Base-by-base conservation (phyloP, 2,888 invertebrate genomes). In the Sylvicola fuscatus region DNA sequence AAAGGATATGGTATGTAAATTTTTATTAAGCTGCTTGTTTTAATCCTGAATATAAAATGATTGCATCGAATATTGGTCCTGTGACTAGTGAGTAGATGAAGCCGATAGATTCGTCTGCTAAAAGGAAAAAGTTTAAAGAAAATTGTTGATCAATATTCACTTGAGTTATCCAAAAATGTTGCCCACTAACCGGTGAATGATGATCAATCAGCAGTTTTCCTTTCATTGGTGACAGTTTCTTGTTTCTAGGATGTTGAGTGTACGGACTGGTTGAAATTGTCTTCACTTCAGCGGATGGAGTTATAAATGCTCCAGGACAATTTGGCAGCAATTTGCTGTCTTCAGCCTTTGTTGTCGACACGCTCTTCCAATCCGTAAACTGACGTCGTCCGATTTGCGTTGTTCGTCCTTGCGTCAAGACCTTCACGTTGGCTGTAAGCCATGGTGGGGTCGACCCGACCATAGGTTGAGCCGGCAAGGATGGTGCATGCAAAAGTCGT, bases 251-350 rank as follows among this genome's bases (percentile, higher is more conserved):
- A 4, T 32, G 17, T 14, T 31, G 33, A 33, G 28, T 33, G 15
- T 11, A 31, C 10, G 14, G 8, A 31, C 13, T 8, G 8, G 13
- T 31, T 3, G 31, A 10, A 10, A 14, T n/a, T 11, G 30, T 15
- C 8, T 21, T 21, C 5, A 4, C 21, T 6, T 21, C 5, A 4
- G 4, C 21, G 5, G 21, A 6, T 21, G 21, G 4, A 21, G 21
- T 6, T 8, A 21, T 8, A 21, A 21, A 21, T 13, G 37, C 40
- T 13, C 44, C 44, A 14, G 44, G 40, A 36, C 41, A 44, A 37
- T 41, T 43, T 38, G 44, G 43, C 32, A 42, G 38, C 31, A 43
- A 36, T 36, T 41, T 40, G 38, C 43, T 42, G 26, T 42, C 38
- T 14, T 31, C 27, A 13, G 16, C 16, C 8, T 26, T 28, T 21